Conservation (phyloP, 2,113 vertebrate species). For the Aegithalos caudatus region DNA sequence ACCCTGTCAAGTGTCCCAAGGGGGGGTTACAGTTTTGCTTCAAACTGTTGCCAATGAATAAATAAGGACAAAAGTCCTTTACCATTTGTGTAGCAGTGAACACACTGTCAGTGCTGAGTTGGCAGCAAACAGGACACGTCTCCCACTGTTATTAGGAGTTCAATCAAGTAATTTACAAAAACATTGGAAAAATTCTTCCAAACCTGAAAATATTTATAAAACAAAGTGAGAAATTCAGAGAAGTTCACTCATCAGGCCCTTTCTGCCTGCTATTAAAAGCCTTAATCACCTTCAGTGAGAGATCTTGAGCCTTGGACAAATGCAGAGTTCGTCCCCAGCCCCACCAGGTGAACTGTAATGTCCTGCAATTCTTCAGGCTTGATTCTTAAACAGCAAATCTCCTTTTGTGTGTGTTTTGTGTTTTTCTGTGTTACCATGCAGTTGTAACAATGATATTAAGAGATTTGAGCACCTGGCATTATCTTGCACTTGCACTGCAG, state of each 20-base stretch:
- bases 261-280: neutral
- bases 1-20: conserved; percentile 1
- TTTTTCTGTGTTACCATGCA: neutral
- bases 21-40: neutral
- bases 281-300: neutral
- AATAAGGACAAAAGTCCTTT: neutral
- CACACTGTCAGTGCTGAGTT: neutral
- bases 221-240: neutral
- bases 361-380: neutral
- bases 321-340: neutral
- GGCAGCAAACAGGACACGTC: neutral
- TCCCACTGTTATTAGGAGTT: neutral
- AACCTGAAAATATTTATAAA: neutral
- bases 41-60: conserved; percentile 14
- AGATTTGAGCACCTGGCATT: neutral
- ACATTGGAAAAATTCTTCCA: neutral
- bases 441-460: neutral
- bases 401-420: neutral
- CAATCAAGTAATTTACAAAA: neutral
- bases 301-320: neutral
- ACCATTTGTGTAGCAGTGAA: neutral
- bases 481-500: neutral
- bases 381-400: neutral
- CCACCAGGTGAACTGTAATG: neutral
- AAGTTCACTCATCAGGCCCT: neutral